These are phyloP conservation scores for Troides oblongomaculatus DNA, from an alignment of 2,888 invertebrate genomes.

Conservation along the genomic window DNA sequence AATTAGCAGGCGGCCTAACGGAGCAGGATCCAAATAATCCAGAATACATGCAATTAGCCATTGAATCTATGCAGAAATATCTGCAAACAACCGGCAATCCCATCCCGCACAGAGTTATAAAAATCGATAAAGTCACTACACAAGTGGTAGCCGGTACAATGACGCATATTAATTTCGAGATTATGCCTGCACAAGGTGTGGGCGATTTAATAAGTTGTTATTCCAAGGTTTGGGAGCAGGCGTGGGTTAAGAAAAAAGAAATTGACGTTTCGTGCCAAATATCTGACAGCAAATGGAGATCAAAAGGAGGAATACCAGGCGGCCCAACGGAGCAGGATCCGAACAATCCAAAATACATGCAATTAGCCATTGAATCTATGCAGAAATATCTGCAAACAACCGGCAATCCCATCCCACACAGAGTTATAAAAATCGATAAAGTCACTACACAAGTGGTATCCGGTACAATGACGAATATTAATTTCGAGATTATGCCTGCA, in stretches of 20 bases:
- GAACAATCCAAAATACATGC: not conserved
- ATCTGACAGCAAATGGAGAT: constrained; percentile 31
- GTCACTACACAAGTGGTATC: not conserved
- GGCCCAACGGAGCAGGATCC: not conserved
- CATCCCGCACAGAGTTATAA: not conserved
- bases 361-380: not conserved
- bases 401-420: not conserved
- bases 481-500: not conserved
- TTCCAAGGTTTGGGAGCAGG: constrained; percentile 37
- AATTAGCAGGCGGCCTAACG: constrained; percentile 26
- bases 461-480: not conserved
- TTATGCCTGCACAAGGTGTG: not conserved
- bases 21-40: not conserved
- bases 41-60: not conserved
- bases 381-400: not conserved
- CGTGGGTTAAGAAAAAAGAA: constrained; percentile 74
- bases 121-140: not conserved
- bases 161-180: not conserved
- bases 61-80: not conserved
- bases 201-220: not conserved
- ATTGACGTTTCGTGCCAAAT: constrained; percentile 32
- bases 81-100: not conserved
- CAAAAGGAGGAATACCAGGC: constrained; percentile 28
- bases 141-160: not conserved
- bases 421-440: not conserved